Evolutionary conservation across 2,888 invertebrate species (phyloP).

Genomic region (Nephrocerus scutellatus): DNA sequence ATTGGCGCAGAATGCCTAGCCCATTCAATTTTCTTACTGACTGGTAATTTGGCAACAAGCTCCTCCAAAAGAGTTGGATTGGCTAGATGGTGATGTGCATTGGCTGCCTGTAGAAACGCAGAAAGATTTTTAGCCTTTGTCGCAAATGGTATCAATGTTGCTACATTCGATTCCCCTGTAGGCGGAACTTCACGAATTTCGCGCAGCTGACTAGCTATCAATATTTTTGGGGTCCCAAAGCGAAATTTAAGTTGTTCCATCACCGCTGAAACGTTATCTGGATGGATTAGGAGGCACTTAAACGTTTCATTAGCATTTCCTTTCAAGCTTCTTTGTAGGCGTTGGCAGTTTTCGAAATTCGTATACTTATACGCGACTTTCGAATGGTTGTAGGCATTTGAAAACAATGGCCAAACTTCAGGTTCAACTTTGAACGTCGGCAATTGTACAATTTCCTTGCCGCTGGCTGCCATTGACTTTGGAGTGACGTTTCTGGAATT

Average conservation of each 20-base stretch:
- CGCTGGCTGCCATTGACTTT: too few relatives aligned
- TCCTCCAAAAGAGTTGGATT: conserved; percentile 16
- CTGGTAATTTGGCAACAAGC: conserved; percentile 11
- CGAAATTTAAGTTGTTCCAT: conserved; percentile 12
- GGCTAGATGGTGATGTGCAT: conserved; percentile 12
- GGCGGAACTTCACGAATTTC: conserved; percentile 9
- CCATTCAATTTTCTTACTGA: conserved; percentile 14
- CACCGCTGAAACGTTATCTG: conserved; percentile 10
- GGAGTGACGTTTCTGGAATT: too few relatives aligned
- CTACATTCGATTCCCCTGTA: conserved; percentile 5
- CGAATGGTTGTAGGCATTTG: conserved; percentile 3
- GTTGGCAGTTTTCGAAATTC: conserved; percentile 10
- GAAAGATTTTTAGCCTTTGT: conserved; percentile 13
- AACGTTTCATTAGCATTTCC: conserved; percentile 13
- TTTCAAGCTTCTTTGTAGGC: conserved; percentile 11
- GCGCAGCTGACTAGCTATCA: conserved; percentile 9
- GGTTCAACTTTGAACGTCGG: conserved; percentile 12
- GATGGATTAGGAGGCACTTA: conserved; percentile 15
- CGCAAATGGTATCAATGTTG: conserved; percentile 10
- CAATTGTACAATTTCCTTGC: conserved; percentile 1
- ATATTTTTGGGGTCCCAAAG: conserved; percentile 12
- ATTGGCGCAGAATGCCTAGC: conserved; percentile 3
- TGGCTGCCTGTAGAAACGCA: conserved; percentile 9
- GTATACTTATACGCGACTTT: too few relatives aligned
- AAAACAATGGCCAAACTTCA: conserved; percentile 16